phyloP scores from a whole-genome alignment of 2,888 invertebrate genomes.

The Spodoptera picta region DNA sequence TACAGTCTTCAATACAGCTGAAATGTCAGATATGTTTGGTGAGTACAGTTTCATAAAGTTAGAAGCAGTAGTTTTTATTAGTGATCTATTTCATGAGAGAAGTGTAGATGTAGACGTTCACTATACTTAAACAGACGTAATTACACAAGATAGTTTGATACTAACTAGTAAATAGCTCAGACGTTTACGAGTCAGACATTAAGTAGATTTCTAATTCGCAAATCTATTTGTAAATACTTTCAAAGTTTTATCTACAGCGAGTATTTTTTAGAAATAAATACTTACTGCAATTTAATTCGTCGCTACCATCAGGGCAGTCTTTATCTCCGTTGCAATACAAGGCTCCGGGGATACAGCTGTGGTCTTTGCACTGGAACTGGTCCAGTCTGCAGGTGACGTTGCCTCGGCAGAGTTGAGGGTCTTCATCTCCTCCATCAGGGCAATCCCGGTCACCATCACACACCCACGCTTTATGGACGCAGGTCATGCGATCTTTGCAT shows the following conservation, averaged over 20 bases:
- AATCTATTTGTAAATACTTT: too few relatives aligned
- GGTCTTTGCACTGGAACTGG: conserved; percentile 95
- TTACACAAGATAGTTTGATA: too few relatives aligned
- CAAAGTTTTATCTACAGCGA: too few relatives aligned
- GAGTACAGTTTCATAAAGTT: neutral
- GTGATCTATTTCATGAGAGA: too few relatives aligned
- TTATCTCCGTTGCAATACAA: conserved; percentile 94
- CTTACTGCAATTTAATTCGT: conserved; percentile 95
- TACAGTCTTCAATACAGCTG: conserved; percentile 87
- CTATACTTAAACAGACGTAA: too few relatives aligned
- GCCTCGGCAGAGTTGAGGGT: conserved; percentile 89
- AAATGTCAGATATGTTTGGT: conserved; percentile 43
- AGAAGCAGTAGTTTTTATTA: neutral
- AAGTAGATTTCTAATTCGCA: too few relatives aligned
- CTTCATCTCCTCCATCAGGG: conserved; percentile 94
- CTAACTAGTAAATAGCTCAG: too few relatives aligned
- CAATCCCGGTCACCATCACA: conserved; percentile 96
- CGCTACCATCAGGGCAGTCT: conserved; percentile 95
- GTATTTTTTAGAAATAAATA: conserved; percentile 40
- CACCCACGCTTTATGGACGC: conserved; percentile 94
- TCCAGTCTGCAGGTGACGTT: conserved; percentile 94
- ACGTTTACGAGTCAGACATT: too few relatives aligned
- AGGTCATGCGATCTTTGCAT: conserved; percentile 94
- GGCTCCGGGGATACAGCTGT: conserved; percentile 93
- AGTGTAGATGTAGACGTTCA: too few relatives aligned